Percentiles rank a stretch among this genome's conserved stretches.
phyloP scores from a whole-genome alignment of 2,888 invertebrate genomes.

The Eumacrocentrus americanus region DNA sequence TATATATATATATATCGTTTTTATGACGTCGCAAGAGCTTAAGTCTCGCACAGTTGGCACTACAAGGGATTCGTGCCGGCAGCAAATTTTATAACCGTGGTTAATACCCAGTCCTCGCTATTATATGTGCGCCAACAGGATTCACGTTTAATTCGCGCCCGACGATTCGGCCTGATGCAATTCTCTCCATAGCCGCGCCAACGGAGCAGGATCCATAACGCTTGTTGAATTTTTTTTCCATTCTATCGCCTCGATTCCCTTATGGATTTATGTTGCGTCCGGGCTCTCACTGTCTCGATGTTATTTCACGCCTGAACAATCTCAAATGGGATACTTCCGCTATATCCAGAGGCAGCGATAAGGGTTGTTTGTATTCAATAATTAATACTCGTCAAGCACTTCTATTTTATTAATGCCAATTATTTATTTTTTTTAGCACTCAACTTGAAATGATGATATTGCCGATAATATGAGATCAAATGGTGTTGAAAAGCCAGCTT shows the following conservation, averaged over 20 bases:
- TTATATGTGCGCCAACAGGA: not conserved
- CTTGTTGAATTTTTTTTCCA: not conserved
- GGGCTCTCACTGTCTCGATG: not conserved
- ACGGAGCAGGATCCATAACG: not conserved
- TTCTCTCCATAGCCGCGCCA: not conserved
- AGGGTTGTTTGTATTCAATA: too few relatives aligned
- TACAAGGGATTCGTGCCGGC: slow-evolving; percentile 24
- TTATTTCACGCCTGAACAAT: not conserved
- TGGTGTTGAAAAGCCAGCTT: too few relatives aligned
- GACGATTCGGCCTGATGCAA: not conserved
- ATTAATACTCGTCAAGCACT: too few relatives aligned
- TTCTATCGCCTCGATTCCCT: too few relatives aligned
- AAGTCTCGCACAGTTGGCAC: slow-evolving; percentile 24
- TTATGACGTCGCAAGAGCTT: not conserved
- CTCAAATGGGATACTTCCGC: too few relatives aligned
- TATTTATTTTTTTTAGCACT: too few relatives aligned
- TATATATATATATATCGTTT: too few relatives aligned
- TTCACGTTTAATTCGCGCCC: not conserved
- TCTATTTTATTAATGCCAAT: too few relatives aligned
- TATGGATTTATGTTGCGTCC: not conserved
- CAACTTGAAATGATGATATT: too few relatives aligned
- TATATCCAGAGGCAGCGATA: too few relatives aligned
- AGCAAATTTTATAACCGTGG: slow-evolving; percentile 28
- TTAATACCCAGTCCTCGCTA: slow-evolving; percentile 23
- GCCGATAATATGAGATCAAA: too few relatives aligned